Evolutionary conservation across 1,140 invertebrate genomes (phyloP).

Genomic region (Stegodyphus dumicola): DNA sequence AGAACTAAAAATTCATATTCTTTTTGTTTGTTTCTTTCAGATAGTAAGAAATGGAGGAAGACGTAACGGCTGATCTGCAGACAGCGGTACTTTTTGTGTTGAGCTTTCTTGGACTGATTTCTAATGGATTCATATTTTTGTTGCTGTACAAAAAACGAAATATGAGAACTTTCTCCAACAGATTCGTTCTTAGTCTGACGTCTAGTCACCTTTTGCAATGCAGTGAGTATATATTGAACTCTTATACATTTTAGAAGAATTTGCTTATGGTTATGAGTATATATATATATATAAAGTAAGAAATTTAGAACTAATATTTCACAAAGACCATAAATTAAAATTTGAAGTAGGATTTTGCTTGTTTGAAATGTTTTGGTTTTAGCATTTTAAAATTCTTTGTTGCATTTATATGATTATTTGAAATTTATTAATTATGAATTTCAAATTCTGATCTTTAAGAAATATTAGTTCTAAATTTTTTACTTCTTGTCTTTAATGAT

Average conservation of each 20-base stretch:
- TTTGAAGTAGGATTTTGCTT: background rate
- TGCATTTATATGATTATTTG: background rate
- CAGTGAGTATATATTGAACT: slow-evolving; percentile 18
- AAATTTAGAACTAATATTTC: background rate
- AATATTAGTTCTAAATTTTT: too few species aligned
- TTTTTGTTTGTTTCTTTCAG: background rate
- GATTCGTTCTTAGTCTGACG: slow-evolving; percentile 50
- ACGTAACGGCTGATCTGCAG: slow-evolving; percentile 4
- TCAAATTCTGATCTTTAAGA: too few species aligned
- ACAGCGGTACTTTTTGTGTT: background rate
- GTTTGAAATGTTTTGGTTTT: background rate
- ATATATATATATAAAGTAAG: background rate
- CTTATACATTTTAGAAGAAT: background rate
- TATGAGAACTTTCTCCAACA: slow-evolving; percentile 50
- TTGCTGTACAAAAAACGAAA: slow-evolving; percentile 39
- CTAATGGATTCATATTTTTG: slow-evolving; percentile 39
- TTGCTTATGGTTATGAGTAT: background rate
- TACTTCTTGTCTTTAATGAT: too few species aligned
- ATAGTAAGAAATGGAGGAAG: slow-evolving; percentile 27
- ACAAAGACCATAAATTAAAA: too few species aligned
- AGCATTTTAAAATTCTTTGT: background rate
- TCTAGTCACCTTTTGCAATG: slow-evolving; percentile 43
- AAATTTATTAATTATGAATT: too few species aligned
- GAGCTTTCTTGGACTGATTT: background rate
- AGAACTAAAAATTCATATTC: background rate